Base-by-base conservation (phyloP, 1,140 invertebrate species). In the Magallana ariakensis region DNA sequence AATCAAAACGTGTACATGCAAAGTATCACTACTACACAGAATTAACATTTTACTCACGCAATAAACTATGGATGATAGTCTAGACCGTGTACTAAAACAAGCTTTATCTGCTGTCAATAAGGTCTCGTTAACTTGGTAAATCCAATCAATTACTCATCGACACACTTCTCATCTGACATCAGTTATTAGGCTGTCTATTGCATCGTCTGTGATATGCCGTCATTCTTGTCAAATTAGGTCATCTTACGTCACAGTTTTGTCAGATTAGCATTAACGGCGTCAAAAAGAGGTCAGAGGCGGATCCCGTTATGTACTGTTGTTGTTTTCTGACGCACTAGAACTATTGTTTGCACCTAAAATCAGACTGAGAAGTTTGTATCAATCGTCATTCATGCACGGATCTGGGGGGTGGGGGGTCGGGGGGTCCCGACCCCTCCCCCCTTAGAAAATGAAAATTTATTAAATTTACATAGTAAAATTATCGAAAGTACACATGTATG, bases 121-220 rank as follows among this genome's bases (percentile, higher is more conserved):
- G 16, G 58, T 5, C 58, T 62, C 15, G 58, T 62, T 62, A 62
- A n/a, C 16, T 16, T 13, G 16, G 58, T n/a, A 62, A 62, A 19
- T n/a, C 58, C 58, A 62, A 62, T 62, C 58, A 62, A 16, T 19
- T 62, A 62, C 33, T 62, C 58, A 62, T 62, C 58, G 58, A 62
- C 16, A 62, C 33, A 46, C 58, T 62, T 62, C 16, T 62, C 19
- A 16, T 62, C 58, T 62, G 58, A 62, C 58, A 62, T 16, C 16
- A n/a, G 58, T 60, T 60, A 60, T 60, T 58, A 60, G 6, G 15
- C 16, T 62, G 58, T 62, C 8, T 16, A 62, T 46, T 46, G 16
- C 58, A 16, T 62, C 16, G 58, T 19, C 58, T 62, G 16, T 62
- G 58, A 62, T 62, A 16, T 19, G 16, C 19, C 16, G 58, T 19